A percentile compares a stretch with the other conserved stretches of the same genome.
phyloP scores from a whole-genome alignment of 1,140 invertebrate genomes.

The Drosophila orosa region DNA sequence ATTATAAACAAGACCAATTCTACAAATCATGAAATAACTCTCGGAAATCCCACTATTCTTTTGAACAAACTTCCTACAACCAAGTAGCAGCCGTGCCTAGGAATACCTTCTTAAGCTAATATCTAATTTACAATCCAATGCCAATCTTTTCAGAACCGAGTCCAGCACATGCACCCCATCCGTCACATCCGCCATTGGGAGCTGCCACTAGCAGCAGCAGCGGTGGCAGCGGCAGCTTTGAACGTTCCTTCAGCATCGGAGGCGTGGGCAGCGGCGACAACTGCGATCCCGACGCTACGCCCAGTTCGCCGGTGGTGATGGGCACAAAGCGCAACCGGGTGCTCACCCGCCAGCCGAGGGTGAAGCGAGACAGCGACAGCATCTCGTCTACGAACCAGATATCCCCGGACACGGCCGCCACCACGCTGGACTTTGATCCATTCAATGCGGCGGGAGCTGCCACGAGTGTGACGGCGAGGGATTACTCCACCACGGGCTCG shows the following conservation, averaged over 20 bases:
- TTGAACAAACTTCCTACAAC: background rate
- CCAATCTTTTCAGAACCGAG: constrained; percentile 62
- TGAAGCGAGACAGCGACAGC: constrained; percentile 87
- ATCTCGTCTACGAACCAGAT: constrained; percentile 83
- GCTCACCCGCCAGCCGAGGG: constrained; percentile 88
- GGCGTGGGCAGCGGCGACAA: constrained; percentile 29
- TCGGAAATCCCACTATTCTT: background rate
- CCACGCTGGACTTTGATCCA: constrained; percentile 84
- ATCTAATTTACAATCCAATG: background rate
- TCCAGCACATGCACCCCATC: constrained; percentile 59
- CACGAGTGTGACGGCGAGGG: constrained; percentile 59
- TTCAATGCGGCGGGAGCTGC: constrained; percentile 75
- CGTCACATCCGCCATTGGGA: constrained; percentile 52
- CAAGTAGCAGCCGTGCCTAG: background rate
- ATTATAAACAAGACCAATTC: too few relatives aligned
- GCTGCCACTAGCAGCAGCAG: constrained; percentile 64
- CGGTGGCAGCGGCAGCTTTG: constrained; percentile 63
- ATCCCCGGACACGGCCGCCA: constrained; percentile 84
- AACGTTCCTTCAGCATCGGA: constrained; percentile 60
- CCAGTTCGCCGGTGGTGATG: constrained; percentile 73
- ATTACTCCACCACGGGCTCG: constrained; percentile 63
- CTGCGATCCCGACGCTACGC: constrained; percentile 44
- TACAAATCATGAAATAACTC: background rate
- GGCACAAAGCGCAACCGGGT: constrained; percentile 87
- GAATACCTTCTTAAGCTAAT: background rate